phyloP scores from a whole-genome alignment of 2,797 vertebrate species.

The Otolemur crassicaudatus region DNA sequence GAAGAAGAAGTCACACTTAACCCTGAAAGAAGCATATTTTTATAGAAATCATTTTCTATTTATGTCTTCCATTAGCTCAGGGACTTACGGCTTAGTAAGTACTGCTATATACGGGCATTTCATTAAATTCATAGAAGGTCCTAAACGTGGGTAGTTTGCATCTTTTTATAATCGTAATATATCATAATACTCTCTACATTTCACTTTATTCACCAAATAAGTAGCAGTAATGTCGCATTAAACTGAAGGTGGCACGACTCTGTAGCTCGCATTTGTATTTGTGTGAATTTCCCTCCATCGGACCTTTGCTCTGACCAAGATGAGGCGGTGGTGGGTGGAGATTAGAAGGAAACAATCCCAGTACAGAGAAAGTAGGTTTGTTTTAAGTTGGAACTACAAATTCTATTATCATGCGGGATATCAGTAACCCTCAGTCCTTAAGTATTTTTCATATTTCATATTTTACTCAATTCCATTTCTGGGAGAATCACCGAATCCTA shows the following conservation, averaged over 20 bases:
- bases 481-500: slow-evolving; percentile 3
- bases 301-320: background rate
- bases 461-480: background rate
- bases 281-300: background rate
- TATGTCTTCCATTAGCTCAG: background rate
- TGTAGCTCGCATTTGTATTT: background rate
- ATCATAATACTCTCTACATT: background rate
- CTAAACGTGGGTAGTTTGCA: background rate
- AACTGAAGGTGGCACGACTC: background rate
- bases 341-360: background rate
- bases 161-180: background rate
- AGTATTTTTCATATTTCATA: slow-evolving; percentile 32
- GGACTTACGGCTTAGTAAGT: background rate
- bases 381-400: background rate
- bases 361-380: background rate
- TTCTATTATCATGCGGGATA: background rate
- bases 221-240: background rate
- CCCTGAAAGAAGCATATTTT: background rate
- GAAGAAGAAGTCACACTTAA: background rate
- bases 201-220: slow-evolving; percentile 21
- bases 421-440: background rate
- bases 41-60: background rate
- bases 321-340: background rate
- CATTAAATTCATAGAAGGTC: background rate
- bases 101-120: background rate